phyloP scores from a whole-genome alignment of 2,888 invertebrate species.

The Tromatobia lineatoria region DNA sequence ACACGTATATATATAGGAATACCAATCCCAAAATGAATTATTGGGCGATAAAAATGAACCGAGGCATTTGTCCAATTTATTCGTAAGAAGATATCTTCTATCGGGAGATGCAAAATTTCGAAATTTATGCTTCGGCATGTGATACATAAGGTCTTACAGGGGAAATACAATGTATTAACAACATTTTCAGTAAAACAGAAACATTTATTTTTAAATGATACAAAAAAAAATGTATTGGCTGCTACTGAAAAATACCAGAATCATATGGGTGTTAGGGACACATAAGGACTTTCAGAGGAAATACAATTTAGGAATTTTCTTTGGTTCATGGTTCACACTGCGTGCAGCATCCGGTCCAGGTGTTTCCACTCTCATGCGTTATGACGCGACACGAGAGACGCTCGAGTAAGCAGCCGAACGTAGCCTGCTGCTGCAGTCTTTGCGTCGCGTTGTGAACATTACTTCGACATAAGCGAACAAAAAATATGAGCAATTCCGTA shows the following conservation, averaged over 20 bases:
- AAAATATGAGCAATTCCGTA: conserved; percentile 35
- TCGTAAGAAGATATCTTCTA: no score
- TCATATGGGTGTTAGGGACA: not conserved
- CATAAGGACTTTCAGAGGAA: conserved; percentile 14
- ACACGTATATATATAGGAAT: no score
- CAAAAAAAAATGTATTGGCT: conserved; percentile 11
- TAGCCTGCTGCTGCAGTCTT: not conserved
- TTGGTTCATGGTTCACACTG: conserved; percentile 53
- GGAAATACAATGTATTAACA: no score
- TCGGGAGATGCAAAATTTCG: no score
- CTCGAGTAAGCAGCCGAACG: conserved; percentile 13
- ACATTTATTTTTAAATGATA: not conserved
- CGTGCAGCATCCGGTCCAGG: conserved; percentile 68
- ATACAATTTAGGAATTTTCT: conserved; percentile 53
- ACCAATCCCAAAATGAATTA: no score
- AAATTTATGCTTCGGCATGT: no score
- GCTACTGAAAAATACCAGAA: not conserved
- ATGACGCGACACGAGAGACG: conserved; percentile 55
- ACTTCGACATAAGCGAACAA: conserved; percentile 27
- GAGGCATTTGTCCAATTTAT: no score
- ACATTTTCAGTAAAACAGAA: not conserved
- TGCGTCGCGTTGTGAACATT: conserved; percentile 40
- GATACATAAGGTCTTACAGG: no score
- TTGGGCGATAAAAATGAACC: no score
- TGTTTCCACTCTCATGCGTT: conserved; percentile 65